Percentiles rank a stretch among this genome's conserved stretches.
phyloP scores from a whole-genome alignment of 2,113 vertebrate species.

The Parus major region DNA sequence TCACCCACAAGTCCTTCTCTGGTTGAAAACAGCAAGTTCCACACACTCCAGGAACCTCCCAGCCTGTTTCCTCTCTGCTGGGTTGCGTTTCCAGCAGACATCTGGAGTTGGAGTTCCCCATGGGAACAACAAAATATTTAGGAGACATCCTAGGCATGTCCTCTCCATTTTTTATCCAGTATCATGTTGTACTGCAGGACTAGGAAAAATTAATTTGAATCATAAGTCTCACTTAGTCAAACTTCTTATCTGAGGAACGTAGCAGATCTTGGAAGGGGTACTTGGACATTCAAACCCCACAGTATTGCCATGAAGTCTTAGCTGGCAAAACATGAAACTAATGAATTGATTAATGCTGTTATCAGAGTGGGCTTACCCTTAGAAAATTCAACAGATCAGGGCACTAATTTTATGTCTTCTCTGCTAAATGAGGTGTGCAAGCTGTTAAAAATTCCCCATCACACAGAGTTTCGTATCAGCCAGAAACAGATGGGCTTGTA shows the following conservation, averaged over 20 bases:
- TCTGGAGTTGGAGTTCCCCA: neutral
- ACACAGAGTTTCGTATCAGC: slow-evolving; percentile 43
- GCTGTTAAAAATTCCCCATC: slow-evolving; percentile 56
- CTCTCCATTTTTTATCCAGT: neutral
- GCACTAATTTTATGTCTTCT: slow-evolving; percentile 64
- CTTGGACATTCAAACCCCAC: neutral
- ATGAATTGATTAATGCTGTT: slow-evolving; percentile 63
- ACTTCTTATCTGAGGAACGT: neutral
- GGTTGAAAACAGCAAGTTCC: neutral
- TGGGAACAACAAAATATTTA: neutral
- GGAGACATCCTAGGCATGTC: neutral
- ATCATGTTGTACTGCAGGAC: neutral
- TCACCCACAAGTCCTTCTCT: neutral
- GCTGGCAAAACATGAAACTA: slow-evolving; percentile 28
- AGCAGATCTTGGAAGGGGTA: neutral
- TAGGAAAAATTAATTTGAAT: neutral
- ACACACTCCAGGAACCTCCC: neutral
- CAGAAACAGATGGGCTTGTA: slow-evolving; percentile 71
- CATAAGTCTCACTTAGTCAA: neutral
- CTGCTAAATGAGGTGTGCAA: slow-evolving; percentile 71
- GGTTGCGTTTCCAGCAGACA: neutral
- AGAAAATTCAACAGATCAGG: slow-evolving; percentile 59
- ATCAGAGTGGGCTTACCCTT: slow-evolving; percentile 41
- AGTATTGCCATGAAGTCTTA: neutral
- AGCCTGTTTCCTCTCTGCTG: neutral